Base-by-base conservation (phyloP, 2,113 vertebrate species). In the Ia io region DNA sequence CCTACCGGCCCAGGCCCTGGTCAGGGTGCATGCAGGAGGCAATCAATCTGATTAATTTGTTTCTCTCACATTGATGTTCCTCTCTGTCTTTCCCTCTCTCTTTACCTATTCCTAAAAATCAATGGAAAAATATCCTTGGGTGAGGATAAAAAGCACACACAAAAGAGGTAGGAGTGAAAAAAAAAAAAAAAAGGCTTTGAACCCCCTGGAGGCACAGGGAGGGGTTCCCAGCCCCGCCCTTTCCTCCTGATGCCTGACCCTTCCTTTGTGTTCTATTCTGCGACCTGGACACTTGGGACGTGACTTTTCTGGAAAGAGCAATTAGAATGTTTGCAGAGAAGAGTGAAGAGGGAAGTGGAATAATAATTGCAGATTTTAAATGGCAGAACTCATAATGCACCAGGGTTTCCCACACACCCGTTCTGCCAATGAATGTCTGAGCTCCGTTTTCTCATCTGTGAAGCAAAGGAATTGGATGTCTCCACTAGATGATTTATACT, bases 241-340 rank as follows among this genome's bases (percentile, higher is more conserved):
- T 95, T 96, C 89, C 86, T 94, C 40, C 79, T 63, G 37, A 56
- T 35, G 56, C 30, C 76, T 25, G 18, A 87, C 44, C 92, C 88
- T 84, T 84, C 82, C 84, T 73, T 95, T 76, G 71, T 92, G 40
- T 90, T 86, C 56, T 93, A 71, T 83, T 97, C 93, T 82, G 91
- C 88, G 91, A 90, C 86, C 44, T 74, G 85, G 79, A 92, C 78
- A 51, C 86, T 88, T 77, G 84, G 78, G 73, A 95, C 56, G 47
- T 74, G 44, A 88, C 90, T 88, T 95, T 88, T 93, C 35, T 95
- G 83, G 53, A 91, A 95, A 94, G 56, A 74, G 63, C 49, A 89
- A 30, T 40, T 63, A 61, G 14, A 73, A 30, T 65, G n/a, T 65
- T 95, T 93, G 76, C 32, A 90, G 89, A 92, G 35, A 22, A 30